Evolutionary conservation across 2,888 invertebrate genomes (phyloP).

Genomic region (Tanaodytes sp.): DNA sequence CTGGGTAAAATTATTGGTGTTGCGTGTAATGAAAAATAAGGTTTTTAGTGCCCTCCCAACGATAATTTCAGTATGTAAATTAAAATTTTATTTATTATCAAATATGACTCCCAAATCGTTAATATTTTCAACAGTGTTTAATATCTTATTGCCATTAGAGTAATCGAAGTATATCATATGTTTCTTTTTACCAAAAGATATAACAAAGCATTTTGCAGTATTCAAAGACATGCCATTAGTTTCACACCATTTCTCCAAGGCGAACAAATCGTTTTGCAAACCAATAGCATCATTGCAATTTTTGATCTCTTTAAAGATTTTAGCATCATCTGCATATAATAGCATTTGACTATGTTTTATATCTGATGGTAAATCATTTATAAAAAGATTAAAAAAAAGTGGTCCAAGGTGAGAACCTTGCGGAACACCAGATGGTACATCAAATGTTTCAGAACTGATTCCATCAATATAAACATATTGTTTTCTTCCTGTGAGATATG

Average conservation of each 20-base stretch:
- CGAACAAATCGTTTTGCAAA: not conserved
- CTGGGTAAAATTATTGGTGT: not conserved
- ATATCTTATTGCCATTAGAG: not conserved
- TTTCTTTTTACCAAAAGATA: not conserved
- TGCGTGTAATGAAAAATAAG: not conserved
- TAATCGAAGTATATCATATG: not conserved
- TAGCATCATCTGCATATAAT: conserved; percentile 1
- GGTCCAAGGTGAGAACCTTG: too few species aligned
- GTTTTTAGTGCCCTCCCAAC: too few species aligned
- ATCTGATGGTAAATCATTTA: not conserved
- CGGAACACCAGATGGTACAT: not conserved
- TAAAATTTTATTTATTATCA: not conserved
- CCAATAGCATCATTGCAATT: not conserved
- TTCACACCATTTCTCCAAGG: not conserved
- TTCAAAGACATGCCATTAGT: not conserved
- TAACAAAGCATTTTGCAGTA: not conserved
- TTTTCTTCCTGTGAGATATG: not conserved
- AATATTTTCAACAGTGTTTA: not conserved
- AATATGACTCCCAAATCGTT: not conserved
- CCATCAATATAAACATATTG: not conserved
- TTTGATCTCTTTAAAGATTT: not conserved
- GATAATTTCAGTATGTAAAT: not conserved
- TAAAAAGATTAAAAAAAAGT: too few species aligned
- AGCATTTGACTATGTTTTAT: not conserved
- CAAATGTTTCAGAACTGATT: not conserved